Evolutionary conservation across 2,113 vertebrate genomes (phyloP), one percentile per base, ranked within the genome.

Genomic region (Indicator indicator): DNA sequence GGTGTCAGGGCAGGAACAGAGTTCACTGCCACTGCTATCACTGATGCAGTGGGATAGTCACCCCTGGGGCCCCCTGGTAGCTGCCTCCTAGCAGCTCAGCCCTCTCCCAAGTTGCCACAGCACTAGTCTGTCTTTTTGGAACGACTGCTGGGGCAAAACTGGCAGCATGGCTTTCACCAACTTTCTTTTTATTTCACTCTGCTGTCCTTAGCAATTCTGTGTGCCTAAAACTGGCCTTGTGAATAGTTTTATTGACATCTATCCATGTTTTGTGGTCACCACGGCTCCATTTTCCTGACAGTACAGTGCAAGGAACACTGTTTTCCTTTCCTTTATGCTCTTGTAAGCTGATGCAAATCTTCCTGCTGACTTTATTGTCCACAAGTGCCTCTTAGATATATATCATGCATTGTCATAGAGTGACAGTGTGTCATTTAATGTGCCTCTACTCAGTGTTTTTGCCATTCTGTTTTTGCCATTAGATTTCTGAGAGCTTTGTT

Each of bases 391-490:
- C 32, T 56, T 71, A 44, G 26, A 17, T 69, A 12, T 71, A 32
- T 64, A 48, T 67, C 82, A 88, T 21, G 23, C 48, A 50, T 42
- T 75, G 30, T 65, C 8, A 13, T 6, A 78, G 69, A 90, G 75
- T 71, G 67, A 65, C 44, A 88, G 40, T 36, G 0, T 23, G n/a
- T 74, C 64, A 75, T 62, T 83, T 68, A 69, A 77, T 27, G 55
- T 88, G 65, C 40, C 16, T 82, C 19, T 86, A 58, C 81, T 83
- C 42, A 83, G 42, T 50, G 40, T 44, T 93, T 96, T 90, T 76
- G 40, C 27, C n/a, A 73, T 90, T 93, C 70, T 70, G 4, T 85
- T n/a, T n/a, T n/a, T n/a, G n/a, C n/a, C 69, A 69, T 83, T 86
- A 78, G 50, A 60, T 92, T 88, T 36, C 24, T 65, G 48, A 78